Base-by-base conservation (phyloP, 2,888 invertebrate genomes). In the Melanostoma scalare region DNA sequence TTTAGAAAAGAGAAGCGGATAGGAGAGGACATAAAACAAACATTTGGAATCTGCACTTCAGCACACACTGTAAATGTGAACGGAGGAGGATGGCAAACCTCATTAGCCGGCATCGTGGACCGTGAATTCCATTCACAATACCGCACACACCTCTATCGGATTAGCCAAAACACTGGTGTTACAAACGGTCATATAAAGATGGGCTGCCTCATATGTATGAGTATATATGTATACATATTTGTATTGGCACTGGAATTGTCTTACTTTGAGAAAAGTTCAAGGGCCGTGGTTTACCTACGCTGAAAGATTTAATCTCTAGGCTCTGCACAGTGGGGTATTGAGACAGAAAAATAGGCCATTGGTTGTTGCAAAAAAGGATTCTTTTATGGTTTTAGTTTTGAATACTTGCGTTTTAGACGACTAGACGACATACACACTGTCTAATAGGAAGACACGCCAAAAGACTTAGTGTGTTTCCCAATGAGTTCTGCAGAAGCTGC, bases 81-180 rank as follows among this genome's bases (percentile, higher is more conserved):
- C 20, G 20, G 20, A 20, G 20, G 20, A 20, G 20, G 20, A 20
- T 30, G 58, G 68, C 38, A 68, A 76, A 63, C 44, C 77, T 77
- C 78, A 77, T 74, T 82, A 74, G 4, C 38, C 44, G 63, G 20
- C 61, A 30, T 42, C 44, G 56, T 67, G 56, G 46, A 73, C 63
- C 72, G 42, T 72, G 81, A 76, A 55, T 72, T 81, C 73, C 69
- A 77, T 78, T 69, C 73, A 63, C 65, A 73, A 53, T 73, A 52
- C 69, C 10, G 48, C 77, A 58, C 63, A 56, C 58, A 38, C 44
- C 38, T 42, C 6, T 31, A 44, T 9, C 35, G 40, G 60, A 60
- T 42, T 48, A 53, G 50, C 63, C 40, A 63, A 46, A 61, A 50
- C 9, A 35, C 42, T 48, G 52, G 58, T 65, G 38, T 67, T 10